Base-by-base conservation (phyloP, 2,888 invertebrate species). In the Galeopsomyia nigrocyanea region DNA sequence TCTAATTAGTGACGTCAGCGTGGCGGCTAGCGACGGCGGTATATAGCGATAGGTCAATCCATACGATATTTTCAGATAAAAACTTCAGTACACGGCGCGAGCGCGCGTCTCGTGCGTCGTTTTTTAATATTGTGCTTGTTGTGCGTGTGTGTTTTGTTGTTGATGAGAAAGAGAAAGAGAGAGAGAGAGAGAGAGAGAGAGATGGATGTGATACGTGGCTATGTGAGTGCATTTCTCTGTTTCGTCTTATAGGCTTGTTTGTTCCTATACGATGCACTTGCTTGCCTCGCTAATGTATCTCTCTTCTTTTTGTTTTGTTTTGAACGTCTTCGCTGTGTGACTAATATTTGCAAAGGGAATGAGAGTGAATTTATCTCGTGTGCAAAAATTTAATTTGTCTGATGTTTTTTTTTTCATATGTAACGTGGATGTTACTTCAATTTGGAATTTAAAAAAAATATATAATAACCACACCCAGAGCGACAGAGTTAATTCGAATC, bases 1-100 rank as follows among this genome's bases (percentile, higher is more conserved):
- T 82, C 80, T 85, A 85, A 86, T 86, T 83, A 84, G 82, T 85
- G 84, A 86, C 85, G 84, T 86, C 86, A 86, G 75, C 79, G 73
- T 81, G 83, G 39, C 26, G 39, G 39, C 39, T n/a, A 5, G 83
- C 82, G 83, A 76, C 82, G 80, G 83, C 81, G 84, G n/a, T n/a
- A n/a, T n/a, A n/a, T n/a, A n/a, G 83, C 82, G 83, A 77, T 82
- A 80, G 83, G 84, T 86, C 85, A 84, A 85, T 84, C 82, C 79
- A 81, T 13, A 7, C 80, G 80, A 82, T 81, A 83, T 83, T 84
- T 82, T 80, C 81, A 84, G 83, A 82, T 78, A 7, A 7, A 81
- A 82, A 79, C 79, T 79, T 70, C 74, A 63, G 62, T 62, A 68
- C 55, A 68, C 22, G 5, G 19, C 53, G 31, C 51, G 62, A 13